Percentiles rank a stretch among this genome's conserved stretches.
phyloP scores from a whole-genome alignment of 2,888 invertebrate genomes.

The Mythimna loreyi region DNA sequence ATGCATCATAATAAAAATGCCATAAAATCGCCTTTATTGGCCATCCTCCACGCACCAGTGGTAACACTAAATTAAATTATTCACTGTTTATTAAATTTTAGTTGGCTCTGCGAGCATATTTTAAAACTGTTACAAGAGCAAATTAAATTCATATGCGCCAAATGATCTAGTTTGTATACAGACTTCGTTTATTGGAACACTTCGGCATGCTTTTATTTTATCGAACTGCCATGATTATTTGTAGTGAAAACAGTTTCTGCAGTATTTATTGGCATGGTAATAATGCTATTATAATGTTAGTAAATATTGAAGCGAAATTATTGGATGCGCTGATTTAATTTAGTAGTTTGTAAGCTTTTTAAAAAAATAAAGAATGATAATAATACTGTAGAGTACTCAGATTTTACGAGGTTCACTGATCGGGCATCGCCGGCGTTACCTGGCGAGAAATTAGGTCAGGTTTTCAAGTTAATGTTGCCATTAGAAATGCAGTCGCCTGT shows the following conservation, averaged over 20 bases:
- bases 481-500: slow-evolving; percentile 46
- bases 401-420: background rate
- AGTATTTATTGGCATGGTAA: slow-evolving; percentile 5
- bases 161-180: slow-evolving; percentile 72
- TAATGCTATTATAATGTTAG: background rate
- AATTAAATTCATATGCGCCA: slow-evolving; percentile 80
- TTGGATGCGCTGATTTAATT: slow-evolving; percentile 18
- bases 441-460: slow-evolving; percentile 23
- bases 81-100: slow-evolving; percentile 88
- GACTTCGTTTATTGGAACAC: slow-evolving; percentile 43
- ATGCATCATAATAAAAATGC: slow-evolving; percentile 89
- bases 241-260: slow-evolving; percentile 5
- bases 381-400: slow-evolving; percentile 13
- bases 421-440: background rate
- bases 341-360: background rate
- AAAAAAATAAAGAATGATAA: background rate
- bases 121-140: slow-evolving; percentile 81
- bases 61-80: slow-evolving; percentile 87
- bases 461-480: slow-evolving; percentile 31
- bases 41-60: slow-evolving; percentile 86
- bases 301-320: slow-evolving; percentile 3
- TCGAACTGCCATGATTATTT: slow-evolving; percentile 4
- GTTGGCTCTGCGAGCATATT: slow-evolving; percentile 84
- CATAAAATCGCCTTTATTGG: slow-evolving; percentile 89
- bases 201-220: slow-evolving; percentile 22